Conservation (phyloP, 2,113 vertebrate genomes). For the Ochotona curzoniae region DNA sequence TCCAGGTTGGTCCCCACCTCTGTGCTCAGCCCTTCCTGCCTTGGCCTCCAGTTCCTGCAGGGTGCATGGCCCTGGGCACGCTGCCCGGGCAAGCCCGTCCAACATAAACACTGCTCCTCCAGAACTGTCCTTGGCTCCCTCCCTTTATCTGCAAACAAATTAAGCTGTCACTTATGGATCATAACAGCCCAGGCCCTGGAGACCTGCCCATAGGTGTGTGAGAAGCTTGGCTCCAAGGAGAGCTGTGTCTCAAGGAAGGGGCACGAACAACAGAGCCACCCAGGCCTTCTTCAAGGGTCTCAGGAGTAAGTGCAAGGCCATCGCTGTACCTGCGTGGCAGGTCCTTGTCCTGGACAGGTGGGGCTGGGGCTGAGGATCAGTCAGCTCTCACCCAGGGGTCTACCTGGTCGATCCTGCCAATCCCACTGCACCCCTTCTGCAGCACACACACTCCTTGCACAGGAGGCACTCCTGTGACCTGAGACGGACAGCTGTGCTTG, state of each 20-base stretch:
- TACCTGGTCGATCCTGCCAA: too few species aligned
- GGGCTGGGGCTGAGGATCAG: background rate
- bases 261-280: background rate
- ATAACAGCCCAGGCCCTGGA: conserved; percentile 52
- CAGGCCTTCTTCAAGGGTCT: background rate
- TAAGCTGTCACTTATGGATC: conserved; percentile 67
- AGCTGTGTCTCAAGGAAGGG: background rate
- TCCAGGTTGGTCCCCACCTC: background rate
- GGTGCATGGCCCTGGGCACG: conserved; percentile 31
- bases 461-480: background rate
- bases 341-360: background rate
- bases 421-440: background rate
- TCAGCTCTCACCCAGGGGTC: background rate
- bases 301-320: conserved; percentile 10
- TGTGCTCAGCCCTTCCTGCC: conserved; percentile 60
- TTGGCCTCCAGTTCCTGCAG: conserved; percentile 66
- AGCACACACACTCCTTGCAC: background rate
- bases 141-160: conserved; percentile 63
- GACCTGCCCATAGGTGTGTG: conserved; percentile 54
- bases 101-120: conserved; percentile 60
- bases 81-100: background rate
- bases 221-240: background rate
- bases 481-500: background rate
- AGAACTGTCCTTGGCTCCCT: conserved; percentile 59
- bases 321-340: background rate